Percentiles rank a stretch among this genome's conserved stretches.
phyloP scores from a whole-genome alignment of 2,797 vertebrate genomes.

The Tokudaia muenninki region DNA sequence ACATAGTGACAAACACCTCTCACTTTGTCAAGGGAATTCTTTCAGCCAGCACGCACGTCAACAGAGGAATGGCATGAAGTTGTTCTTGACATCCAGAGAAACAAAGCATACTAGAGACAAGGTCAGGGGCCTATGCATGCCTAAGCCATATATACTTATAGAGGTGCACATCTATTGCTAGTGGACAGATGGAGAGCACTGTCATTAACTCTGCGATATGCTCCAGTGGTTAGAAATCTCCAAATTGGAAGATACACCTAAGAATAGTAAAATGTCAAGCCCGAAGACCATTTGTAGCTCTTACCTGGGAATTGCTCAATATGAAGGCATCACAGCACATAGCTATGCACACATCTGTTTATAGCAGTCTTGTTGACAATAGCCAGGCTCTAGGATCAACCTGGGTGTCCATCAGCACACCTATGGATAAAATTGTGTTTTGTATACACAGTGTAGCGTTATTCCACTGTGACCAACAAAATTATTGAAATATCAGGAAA shows the following conservation, averaged over 20 bases:
- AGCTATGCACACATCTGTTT: background rate
- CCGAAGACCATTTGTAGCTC: background rate
- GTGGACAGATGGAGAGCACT: fast-evolving
- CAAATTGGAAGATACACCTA: background rate
- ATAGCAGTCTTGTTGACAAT: fast-evolving
- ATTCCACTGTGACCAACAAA: background rate
- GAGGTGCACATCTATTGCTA: fast-evolving
- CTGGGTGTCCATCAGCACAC: fast-evolving
- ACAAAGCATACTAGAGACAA: background rate
- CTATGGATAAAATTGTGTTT: background rate
- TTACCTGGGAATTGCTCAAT: background rate
- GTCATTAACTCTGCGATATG: background rate
- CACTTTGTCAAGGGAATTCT: background rate
- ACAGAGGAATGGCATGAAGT: no score
- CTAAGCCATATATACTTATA: no score
- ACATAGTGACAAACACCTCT: fast-evolving
- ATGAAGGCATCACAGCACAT: background rate
- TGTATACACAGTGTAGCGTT: background rate
- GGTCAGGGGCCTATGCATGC: fast-evolving
- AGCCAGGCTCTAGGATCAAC: background rate
- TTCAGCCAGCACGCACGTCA: background rate
- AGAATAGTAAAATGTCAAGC: background rate
- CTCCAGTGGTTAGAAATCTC: background rate
- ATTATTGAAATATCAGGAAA: background rate
- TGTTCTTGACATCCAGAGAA: background rate